Percentiles rank a stretch among this genome's conserved stretches.
Evolutionary conservation across 2,113 vertebrate genomes (phyloP).

Genomic region (Hydropotes inermis): DNA sequence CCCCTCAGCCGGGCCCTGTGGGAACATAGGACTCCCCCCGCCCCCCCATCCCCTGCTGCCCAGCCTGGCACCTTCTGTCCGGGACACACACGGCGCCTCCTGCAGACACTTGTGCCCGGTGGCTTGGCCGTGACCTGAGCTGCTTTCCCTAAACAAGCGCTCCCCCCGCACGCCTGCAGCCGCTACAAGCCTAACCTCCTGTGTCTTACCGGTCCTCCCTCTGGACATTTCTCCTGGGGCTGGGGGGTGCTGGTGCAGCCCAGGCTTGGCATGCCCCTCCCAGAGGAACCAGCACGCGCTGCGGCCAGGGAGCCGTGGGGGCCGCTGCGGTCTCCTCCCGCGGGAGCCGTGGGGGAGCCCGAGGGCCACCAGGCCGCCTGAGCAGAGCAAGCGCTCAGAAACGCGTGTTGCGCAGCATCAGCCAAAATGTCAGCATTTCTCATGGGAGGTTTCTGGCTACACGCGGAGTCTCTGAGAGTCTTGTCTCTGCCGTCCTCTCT

Average conservation of each 20-base stretch:
- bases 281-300: rapidly evolving
- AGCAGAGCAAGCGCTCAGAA: rapidly evolving
- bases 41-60: not conserved
- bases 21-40: rapidly evolving
- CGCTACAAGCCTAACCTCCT: not conserved
- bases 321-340: rapidly evolving
- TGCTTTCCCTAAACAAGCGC: no score
- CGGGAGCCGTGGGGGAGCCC: not conserved
- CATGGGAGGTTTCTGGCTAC: rapidly evolving
- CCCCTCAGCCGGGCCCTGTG: not conserved
- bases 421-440: rapidly evolving
- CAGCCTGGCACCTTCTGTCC: not conserved
- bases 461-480: rapidly evolving
- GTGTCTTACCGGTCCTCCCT: not conserved
- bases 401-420: rapidly evolving
- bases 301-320: rapidly evolving
- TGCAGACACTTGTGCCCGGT: not conserved
- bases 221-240: not conserved
- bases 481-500: rapidly evolving
- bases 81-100: rapidly evolving
- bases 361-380: not conserved
- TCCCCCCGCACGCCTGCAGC: not conserved
- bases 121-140: not conserved
- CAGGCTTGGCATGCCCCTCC: not conserved
- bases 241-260: not conserved